Evolutionary conservation across 2,113 vertebrate genomes (phyloP), one percentile per base, ranked within the genome.

Genomic region (Eonycteris spelaea): DNA sequence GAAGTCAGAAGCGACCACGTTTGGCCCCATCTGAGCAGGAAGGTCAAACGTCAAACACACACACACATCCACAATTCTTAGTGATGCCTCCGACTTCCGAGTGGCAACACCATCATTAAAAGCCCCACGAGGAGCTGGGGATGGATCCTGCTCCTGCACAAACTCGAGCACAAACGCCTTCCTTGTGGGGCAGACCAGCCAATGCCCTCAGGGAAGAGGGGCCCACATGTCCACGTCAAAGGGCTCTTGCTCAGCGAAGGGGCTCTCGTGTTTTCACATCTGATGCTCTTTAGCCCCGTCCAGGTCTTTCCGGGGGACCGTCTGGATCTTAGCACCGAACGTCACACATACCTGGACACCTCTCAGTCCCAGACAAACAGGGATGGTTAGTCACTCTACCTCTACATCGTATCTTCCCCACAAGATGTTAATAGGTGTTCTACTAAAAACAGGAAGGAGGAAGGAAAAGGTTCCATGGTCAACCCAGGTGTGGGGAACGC

Each of bases 11-110:
- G 61, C 68, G 43, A 35, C 5, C 13, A 3, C 1, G 28, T 10
- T 0, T 16, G 77, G 19, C 22, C 26, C 78, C 30, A 35, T 16
- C 51, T 19, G 19, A 10, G 10, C 0, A 0, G 19, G 38, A 84
- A 57, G 53, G 71, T 15, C 48, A 18, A 55, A 15, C 1, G 0
- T 11, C 65, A 26, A 35, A 94, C 67, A 48, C 45, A 48, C 10
- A 51, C 5, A 14, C 4, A 21, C 4, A 2, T 3, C 55, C 15
- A 16, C 12, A 2, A 2, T 48, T 38, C 86, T 15, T 35, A 79
- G 33, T 6, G 28, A 74, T 0, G 5, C 43, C 59, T 65, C 68
- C 18, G 6, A 1, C 57, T 79, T 63, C 28, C 48, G 57, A 53
- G 82, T 53, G 48, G 22, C 15, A 35, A 24, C 30, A 22, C 48